Percentiles rank a stretch among this genome's conserved stretches.
Conservation (phyloP, 2,888 invertebrate genomes). For the Pyrocoelia pectoralis region DNA sequence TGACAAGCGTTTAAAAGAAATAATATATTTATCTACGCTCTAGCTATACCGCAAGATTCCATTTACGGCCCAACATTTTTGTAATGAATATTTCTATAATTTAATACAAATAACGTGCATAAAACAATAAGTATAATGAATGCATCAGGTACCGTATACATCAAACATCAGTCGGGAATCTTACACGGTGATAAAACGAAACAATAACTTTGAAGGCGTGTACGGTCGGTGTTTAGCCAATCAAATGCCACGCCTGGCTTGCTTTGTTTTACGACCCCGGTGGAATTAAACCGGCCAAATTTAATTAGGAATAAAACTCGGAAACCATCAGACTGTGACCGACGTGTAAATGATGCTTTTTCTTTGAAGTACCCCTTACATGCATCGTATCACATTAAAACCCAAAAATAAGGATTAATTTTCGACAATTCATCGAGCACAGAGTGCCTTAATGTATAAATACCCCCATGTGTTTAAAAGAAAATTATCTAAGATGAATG, state of each 20-base stretch:
- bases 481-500: slow-evolving; percentile 19
- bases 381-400: not conserved
- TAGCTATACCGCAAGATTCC: slow-evolving; percentile 1
- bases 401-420: not conserved
- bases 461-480: slow-evolving; percentile 20
- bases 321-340: slow-evolving; percentile 36
- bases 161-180: slow-evolving; percentile 33
- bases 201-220: slow-evolving; percentile 53
- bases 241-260: slow-evolving; percentile 48
- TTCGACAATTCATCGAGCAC: not conserved
- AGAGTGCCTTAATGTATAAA: slow-evolving; percentile 3
- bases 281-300: slow-evolving; percentile 58
- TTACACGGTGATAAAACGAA: slow-evolving; percentile 48
- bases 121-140: slow-evolving; percentile 15
- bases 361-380: not conserved
- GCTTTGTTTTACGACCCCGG: slow-evolving; percentile 54
- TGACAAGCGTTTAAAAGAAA: slow-evolving; percentile 4
- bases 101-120: slow-evolving; percentile 11
- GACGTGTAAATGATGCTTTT: slow-evolving; percentile 13
- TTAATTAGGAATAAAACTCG: slow-evolving; percentile 56
- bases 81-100: not conserved
- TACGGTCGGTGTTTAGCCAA: slow-evolving; percentile 49
- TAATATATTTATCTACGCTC: not conserved
- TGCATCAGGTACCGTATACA: slow-evolving; percentile 20
- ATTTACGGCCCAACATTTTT: slow-evolving; percentile 1